Base-by-base conservation (phyloP, 2,113 vertebrate species). In the Dromiciops gliroides region DNA sequence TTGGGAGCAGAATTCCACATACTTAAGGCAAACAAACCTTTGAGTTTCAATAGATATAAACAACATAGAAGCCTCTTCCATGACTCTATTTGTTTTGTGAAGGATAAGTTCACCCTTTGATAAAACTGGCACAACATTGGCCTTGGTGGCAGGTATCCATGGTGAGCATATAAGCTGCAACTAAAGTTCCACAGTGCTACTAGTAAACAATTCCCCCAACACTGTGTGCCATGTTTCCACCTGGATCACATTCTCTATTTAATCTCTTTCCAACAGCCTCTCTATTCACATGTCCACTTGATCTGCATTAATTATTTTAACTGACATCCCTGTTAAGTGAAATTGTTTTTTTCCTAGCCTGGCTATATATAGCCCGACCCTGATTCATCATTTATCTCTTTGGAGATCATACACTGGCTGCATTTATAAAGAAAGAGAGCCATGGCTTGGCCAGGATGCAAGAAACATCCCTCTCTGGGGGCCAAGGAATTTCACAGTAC, bases 401-500 rank as follows among this genome's bases (percentile, higher is more conserved):
- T 95, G 89, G 90, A 96, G 56, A 97, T 96, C 67, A 48, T 52
- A 48, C 95, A 94, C 24, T 0, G 94, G 22, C 37, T 95, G 8
- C 50, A 97, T 97, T 98, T 31, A 94, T 60, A 90, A 94, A 95
- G n/a, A 91, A 91, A 95, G 56, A 97, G 56, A 97, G 93, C 53
- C 95, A 94, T 92, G 14, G 31, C 93, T 98, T 98, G 95, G 47
- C n/a, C 67, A 96, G 97, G 94, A 67, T 0, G 44, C 75, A 96
- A 95, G 90, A 97, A 97, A 89, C 92, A 95, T 83, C 49, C 93
- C 94, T 97, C 97, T 98, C 92, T 89, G 93, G 60, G 92, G 92
- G 90, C 92, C 98, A 98, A 91, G 97, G 48, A 97, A 98, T 98
- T 98, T 98, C 96, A 97, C 95, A 97, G 94, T 96, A 94, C 92